Evolutionary conservation across 1,140 invertebrate genomes (phyloP), one percentile per base, ranked within the genome.

Genomic region (Agrilus planipennis): DNA sequence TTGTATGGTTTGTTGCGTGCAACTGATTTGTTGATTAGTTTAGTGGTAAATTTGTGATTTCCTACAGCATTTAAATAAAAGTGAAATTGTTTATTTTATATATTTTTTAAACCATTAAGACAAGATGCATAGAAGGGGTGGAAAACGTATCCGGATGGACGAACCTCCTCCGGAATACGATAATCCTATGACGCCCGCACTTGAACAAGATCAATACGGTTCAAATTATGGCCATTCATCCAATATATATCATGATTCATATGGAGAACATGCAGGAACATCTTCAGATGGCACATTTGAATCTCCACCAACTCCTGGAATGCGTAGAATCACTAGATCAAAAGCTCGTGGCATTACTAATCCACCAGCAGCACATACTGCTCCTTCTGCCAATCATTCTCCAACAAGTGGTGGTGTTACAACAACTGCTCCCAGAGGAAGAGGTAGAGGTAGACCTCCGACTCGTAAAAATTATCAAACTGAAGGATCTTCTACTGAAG

Each of bases 111-210:
- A n/a, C n/a, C n/a, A n/a, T n/a, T n/a, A n/a, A n/a, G n/a, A n/a
- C n/a, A n/a, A n/a, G n/a, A 86, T 88, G 82, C 78, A 84, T 60
- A 72, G 83, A 46, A 70, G 83, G 43, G 84, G 84, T 50, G 87
- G 86, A 34, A 90, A 89, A 66, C 72, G 85, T 38, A 90, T 89
- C 54, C 79, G 86, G 28, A 88, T 91, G 83, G 86, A 89, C 66
- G 85, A 89, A 64, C 84, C 85, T 39, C 84, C 84, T 34, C 82
- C 81, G 15, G 84, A 88, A 57, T 88, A 87, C 57, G 84, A 87
- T 16, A 78, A 77, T 42, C 79, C 81, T 1, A 82, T 82, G 78
- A 84, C 80, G 15, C 80, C 80, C 2, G 76, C 79, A 59, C 67
- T 71, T 9, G 67, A 71, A 27, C 53, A 65, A 19, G 73, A 74